Base-by-base conservation (phyloP, 1,140 invertebrate genomes). In the Heliconius hewitsoni region DNA sequence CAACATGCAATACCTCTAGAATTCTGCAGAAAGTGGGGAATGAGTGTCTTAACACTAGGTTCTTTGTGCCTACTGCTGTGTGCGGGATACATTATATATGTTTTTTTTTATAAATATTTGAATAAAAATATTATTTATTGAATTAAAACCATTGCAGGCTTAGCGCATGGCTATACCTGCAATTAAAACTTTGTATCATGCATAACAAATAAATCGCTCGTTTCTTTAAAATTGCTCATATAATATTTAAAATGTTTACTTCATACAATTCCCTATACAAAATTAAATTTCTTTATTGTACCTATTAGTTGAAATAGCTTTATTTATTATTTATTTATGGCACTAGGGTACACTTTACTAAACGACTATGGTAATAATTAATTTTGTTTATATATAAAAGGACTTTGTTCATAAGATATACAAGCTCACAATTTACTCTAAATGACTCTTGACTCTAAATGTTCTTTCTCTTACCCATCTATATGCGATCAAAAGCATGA, bases 211-310 rank as follows among this genome's bases (percentile, higher is more conserved):
- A 66, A 30, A 16, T 30, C 23, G 11, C 3, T 66, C 23, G 9
- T 66, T 66, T 66, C 60, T 66, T 66, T 66, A 27, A 30, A 66
- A 66, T 66, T 66, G 60, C 11, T 66, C 23, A 66, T 66, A 30
- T 13, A 66, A 30, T 30, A 66, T 66, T 66, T 66, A 66, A 66
- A 30, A 66, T 66, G 60, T 66, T 66, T 27, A 30, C 60, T 27
- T 16, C 60, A 66, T 66, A 57, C 55, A n/a, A 66, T 66, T 27
- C 11, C 11, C 6, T 66, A 66, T 66, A 27, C 13, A 30, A 27
- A 66, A 27, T 30, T 5, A 27, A 66, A 30, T 66, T 66, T 66
- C 55, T 66, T 30, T 30, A 66, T 66, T 66, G 60, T 66, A 66
- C 60, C 9, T 23, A 5, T 30, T 66, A 66, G 23, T 30, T 66